Base-by-base conservation (phyloP, 2,888 invertebrate genomes). In the Gymnoscelis rufifasciata region DNA sequence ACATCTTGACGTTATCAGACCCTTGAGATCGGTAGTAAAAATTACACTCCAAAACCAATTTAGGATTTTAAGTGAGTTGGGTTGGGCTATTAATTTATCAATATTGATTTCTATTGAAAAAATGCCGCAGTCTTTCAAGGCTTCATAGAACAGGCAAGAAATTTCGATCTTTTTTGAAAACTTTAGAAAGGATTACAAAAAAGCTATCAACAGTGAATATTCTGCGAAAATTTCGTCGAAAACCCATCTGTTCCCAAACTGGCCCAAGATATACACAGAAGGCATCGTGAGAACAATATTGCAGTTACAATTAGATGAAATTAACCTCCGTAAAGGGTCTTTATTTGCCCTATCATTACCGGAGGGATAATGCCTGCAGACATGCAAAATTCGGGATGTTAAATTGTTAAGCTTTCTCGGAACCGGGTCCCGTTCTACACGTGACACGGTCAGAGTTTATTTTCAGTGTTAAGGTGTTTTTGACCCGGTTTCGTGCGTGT, bases 391-490 rank as follows among this genome's bases (percentile, higher is more conserved):
- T 80, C 71, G 77, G 83, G 81, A 78, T n/a, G n/a, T n/a, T n/a
- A n/a, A n/a, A n/a, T 78, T 67, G 74, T 77, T 76, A 78, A 78
- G 79, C 79, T 77, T 86, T 88, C 87, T 82, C 83, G 83, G 86
- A 87, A 88, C 80, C 74, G 64, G 78, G 72, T 88, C 81, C 83
- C 82, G 84, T 86, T 82, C 66, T 71, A 83, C n/a, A 2, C 82
- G 76, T 84, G 86, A 86, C 84, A 83, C 82, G 83, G 84, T 83
- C 84, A 83, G 78, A 78, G 76, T 73, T 81, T 78, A 79, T 79
- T 83, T 84, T 81, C 78, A 82, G 81, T 77, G 76, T 80, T 80
- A 83, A 84, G 79, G 83, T 86, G 87, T 84, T 86, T 84, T 83
- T 82, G 84, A 84, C 86, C 86, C 83, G 84, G 79, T 83, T 80